Evolutionary conservation across 64 coral and sea anemone species (phyloP).

Genomic region (Porites lutea): DNA sequence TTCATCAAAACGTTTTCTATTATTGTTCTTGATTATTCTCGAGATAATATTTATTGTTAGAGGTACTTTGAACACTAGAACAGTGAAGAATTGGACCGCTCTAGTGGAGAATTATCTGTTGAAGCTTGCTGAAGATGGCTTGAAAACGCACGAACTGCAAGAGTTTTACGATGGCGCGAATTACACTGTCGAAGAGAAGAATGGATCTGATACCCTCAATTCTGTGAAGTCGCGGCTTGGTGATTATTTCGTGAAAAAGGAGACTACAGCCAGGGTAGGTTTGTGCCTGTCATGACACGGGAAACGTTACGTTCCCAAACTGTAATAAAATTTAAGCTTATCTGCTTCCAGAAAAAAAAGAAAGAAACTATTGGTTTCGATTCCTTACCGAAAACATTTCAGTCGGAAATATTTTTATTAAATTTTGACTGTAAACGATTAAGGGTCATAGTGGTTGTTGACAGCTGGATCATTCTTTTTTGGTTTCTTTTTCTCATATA

Average conservation of each 20-base stretch:
- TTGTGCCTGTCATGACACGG: neutral
- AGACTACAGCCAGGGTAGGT: slow-evolving; percentile 82
- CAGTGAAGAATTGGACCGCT: slow-evolving; percentile 80
- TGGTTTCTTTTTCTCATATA: too few relatives aligned
- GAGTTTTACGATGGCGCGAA: slow-evolving; percentile 84
- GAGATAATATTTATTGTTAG: neutral
- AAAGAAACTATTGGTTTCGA: too few relatives aligned
- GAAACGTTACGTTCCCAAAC: neutral
- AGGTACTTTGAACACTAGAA: slow-evolving; percentile 43
- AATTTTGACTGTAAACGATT: too few relatives aligned
- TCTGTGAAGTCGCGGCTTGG: slow-evolving; percentile 89
- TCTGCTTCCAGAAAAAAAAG: too few relatives aligned
- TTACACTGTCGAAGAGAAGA: slow-evolving; percentile 86
- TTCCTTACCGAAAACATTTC: too few relatives aligned
- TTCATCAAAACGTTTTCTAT: neutral
- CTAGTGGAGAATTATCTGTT: slow-evolving; percentile 86
- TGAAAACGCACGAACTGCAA: slow-evolving; percentile 88
- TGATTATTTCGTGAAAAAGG: slow-evolving; percentile 97
- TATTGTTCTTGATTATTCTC: slow-evolving; percentile 10
- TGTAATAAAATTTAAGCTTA: too few relatives aligned
- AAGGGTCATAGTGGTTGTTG: too few relatives aligned
- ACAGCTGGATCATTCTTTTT: too few relatives aligned
- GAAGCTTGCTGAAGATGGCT: slow-evolving; percentile 92
- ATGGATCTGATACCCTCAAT: slow-evolving; percentile 83
- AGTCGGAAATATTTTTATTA: too few relatives aligned